Conservation (phyloP, 2,888 invertebrate species). For the Lasioglossum leucozonium region DNA sequence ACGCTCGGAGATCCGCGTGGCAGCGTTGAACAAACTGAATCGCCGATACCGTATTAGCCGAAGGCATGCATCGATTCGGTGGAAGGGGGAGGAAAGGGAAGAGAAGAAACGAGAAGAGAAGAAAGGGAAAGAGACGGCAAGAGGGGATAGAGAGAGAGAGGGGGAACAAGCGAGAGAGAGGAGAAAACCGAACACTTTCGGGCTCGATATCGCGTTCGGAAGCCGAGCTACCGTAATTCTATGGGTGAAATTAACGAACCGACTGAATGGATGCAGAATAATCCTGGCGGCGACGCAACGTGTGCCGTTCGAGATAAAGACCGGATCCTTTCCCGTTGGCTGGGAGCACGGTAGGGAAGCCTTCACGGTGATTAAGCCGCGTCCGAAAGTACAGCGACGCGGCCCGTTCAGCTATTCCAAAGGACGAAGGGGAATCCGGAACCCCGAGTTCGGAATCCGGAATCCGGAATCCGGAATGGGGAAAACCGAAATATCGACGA, state of each 20-base stretch:
- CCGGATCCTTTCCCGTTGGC: conserved; percentile 69
- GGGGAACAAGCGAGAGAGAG: no score
- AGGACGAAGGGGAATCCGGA: conserved; percentile 28
- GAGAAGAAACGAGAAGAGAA: background rate
- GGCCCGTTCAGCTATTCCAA: conserved; percentile 53
- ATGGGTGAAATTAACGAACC: conserved; percentile 66
- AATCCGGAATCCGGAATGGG: conserved; percentile 56
- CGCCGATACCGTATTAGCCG: conserved; percentile 13
- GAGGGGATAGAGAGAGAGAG: background rate
- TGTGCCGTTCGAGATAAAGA: conserved; percentile 69
- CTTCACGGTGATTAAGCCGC: conserved; percentile 71
- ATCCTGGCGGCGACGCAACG: conserved; percentile 68
- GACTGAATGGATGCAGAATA: conserved; percentile 64
- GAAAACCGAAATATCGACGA: conserved; percentile 79
- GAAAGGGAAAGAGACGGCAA: background rate
- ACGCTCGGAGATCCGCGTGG: background rate
- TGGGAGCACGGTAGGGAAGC: conserved; percentile 55
- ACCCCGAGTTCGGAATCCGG: conserved; percentile 30
- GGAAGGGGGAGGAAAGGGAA: background rate
- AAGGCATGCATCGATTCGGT: background rate
- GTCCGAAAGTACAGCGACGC: conserved; percentile 69
- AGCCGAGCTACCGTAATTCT: conserved; percentile 54
- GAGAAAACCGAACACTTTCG: conserved; percentile 13
- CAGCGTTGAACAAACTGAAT: conserved; percentile 21
- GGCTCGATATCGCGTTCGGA: conserved; percentile 42